These are phyloP conservation scores for Campylomormyrus tamandua DNA, from an alignment of 2,113 vertebrate species.

Conservation along the genomic window DNA sequence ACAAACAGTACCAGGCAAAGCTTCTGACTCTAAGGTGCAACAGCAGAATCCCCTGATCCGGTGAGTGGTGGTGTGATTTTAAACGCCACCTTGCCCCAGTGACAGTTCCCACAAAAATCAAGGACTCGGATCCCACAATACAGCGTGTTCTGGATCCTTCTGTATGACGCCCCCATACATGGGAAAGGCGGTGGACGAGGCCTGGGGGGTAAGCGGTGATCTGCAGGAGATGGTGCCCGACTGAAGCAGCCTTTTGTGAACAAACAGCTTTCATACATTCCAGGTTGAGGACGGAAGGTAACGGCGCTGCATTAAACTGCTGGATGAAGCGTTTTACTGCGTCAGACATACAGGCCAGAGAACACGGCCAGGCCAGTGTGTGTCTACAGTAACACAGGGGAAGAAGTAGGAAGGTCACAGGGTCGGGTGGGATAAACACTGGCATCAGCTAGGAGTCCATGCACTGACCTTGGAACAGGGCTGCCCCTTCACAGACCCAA, in stretches of 20 bases:
- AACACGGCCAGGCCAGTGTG: neutral
- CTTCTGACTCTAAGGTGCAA: neutral
- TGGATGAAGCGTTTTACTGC: neutral
- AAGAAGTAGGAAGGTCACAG: neutral
- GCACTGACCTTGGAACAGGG: neutral
- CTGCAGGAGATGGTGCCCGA: neutral
- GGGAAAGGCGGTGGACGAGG: neutral
- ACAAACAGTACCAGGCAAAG: neutral
- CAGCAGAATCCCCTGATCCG: neutral
- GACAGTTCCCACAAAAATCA: neutral
- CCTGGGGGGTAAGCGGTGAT: neutral
- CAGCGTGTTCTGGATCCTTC: neutral
- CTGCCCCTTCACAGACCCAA: neutral
- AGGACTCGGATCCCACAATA: neutral
- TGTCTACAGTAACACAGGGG: neutral
- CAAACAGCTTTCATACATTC: neutral
- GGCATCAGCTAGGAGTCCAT: neutral
- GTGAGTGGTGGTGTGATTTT: neutral
- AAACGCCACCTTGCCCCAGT: neutral
- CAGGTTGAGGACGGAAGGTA: neutral
- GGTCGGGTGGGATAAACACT: neutral
- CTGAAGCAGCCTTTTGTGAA: neutral
- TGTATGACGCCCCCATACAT: neutral
- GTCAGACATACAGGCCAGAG: neutral
- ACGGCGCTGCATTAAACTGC: neutral